Base-by-base conservation (phyloP, 1,140 invertebrate species). In the Asbolus verrucosus region DNA sequence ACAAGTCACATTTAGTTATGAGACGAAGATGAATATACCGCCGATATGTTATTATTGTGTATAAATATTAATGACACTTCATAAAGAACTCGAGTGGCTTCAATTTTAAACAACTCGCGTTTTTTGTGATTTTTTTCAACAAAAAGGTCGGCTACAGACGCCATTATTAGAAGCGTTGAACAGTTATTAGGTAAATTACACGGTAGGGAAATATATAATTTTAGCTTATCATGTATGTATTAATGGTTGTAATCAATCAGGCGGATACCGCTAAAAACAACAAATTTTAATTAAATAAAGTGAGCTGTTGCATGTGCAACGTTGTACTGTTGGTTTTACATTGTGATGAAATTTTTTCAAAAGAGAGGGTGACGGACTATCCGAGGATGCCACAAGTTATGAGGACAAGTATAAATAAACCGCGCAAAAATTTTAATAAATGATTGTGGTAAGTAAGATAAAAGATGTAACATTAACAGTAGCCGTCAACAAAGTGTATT, bases 401-500 rank as follows among this genome's bases (percentile, higher is more conserved):
- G 18, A 50, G n/a, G n/a, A 50, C n/a, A 24, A 50, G 21, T 50
- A 21, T 50, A 6, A 31, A 16, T 27, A 9, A 27, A 13, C 19
- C 19, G 18, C 11, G n/a, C 4, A 6, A 27, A 16, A 16, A 54
- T 54, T 54, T 54, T 27, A 54, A 54, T 54, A 54, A 54, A 54
- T 14, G 27, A 54, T 21, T 13, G 46, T 27, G 21, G 9, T 54
- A 54, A 54, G 46, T 54, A 54, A 54, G 46, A 54, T 54, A 27
- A 27, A 54, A 62, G 60, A 62, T 36, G 36, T 19, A 39, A 63
- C 61, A 63, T 63, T 63, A 63, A 41, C 16, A 6, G 39, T 41
- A 41, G 61, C 61, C 27, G 19, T 63, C 33, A 63, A 67, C 65
- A 67, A 67, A 67, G 41, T 67, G 30, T 38, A 67, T 50, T 67